phyloP scores from a whole-genome alignment of 2,113 vertebrate species.

The Columba livia region DNA sequence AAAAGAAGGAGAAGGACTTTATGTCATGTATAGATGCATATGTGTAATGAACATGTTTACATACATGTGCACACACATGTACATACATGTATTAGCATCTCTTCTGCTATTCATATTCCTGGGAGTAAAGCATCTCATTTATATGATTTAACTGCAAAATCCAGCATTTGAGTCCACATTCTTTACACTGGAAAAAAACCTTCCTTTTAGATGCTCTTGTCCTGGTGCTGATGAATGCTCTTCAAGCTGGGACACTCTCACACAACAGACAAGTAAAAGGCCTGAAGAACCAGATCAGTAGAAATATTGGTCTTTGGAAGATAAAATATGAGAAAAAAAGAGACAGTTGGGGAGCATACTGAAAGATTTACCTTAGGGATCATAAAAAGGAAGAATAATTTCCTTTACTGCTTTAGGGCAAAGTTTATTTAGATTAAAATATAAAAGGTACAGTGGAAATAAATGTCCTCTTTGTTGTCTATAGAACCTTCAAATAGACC shows the following conservation, averaged over 20 bases:
- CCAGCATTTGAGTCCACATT: neutral
- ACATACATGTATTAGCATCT: neutral
- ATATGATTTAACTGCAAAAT: neutral
- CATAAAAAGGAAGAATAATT: slow-evolving; percentile 21
- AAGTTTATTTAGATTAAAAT: slow-evolving; percentile 37
- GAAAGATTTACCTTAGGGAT: slow-evolving; percentile 23
- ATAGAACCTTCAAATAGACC: neutral
- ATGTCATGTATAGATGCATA: neutral
- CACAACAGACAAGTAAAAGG: neutral
- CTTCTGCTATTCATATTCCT: neutral
- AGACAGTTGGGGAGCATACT: neutral
- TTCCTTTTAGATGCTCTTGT: neutral
- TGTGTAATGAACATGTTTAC: neutral
- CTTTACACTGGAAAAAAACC: neutral
- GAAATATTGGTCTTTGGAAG: neutral
- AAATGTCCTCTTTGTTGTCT: neutral
- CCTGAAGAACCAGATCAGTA: neutral
- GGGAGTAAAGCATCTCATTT: neutral
- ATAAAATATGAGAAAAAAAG: neutral
- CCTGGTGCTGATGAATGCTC: neutral
- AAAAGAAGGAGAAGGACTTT: neutral
- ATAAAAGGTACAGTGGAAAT: slow-evolving; percentile 3
- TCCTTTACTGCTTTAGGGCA: slow-evolving; percentile 29
- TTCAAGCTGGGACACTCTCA: neutral
- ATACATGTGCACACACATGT: neutral